Conservation (phyloP, 2,888 invertebrate genomes). For the Parapristionchus giblindavisi region DNA sequence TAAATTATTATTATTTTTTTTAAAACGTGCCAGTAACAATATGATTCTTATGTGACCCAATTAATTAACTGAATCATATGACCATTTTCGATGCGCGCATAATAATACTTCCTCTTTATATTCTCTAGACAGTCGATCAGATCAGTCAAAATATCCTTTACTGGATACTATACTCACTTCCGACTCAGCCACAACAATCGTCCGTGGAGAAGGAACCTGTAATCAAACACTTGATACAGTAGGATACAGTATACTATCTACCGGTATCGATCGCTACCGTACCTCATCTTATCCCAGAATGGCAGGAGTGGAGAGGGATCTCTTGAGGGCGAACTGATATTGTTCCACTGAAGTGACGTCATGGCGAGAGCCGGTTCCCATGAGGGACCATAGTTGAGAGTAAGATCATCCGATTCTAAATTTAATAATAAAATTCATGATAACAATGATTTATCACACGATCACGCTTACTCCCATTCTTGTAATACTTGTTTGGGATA, state of each 20-base stretch:
- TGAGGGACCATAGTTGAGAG: constrained; percentile 90
- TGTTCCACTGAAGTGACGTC: constrained; percentile 67
- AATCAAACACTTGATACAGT: not conserved
- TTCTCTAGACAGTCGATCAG: too few relatives aligned
- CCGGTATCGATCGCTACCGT: not conserved
- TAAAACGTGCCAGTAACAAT: too few relatives aligned
- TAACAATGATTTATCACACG: too few relatives aligned
- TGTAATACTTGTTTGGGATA: not conserved
- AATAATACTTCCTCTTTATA: too few relatives aligned
- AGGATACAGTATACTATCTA: too few relatives aligned
- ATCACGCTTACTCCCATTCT: not conserved
- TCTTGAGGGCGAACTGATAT: constrained; percentile 76
- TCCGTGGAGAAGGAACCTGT: constrained; percentile 87
- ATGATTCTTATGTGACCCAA: too few relatives aligned
- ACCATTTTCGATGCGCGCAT: too few relatives aligned
- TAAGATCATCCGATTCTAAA: constrained; percentile 23
- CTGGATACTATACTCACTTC: too few relatives aligned
- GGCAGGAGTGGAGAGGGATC: constrained; percentile 93
- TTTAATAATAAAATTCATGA: too few relatives aligned
- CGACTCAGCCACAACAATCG: constrained; percentile 86
- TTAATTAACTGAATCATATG: too few relatives aligned
- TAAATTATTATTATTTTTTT: too few relatives aligned
- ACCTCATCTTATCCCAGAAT: constrained; percentile 91
- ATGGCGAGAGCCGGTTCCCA: constrained; percentile 94
- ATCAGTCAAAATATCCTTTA: too few relatives aligned